phyloP scores from a whole-genome alignment of 2,797 vertebrate genomes.

The Limosa lapponica region DNA sequence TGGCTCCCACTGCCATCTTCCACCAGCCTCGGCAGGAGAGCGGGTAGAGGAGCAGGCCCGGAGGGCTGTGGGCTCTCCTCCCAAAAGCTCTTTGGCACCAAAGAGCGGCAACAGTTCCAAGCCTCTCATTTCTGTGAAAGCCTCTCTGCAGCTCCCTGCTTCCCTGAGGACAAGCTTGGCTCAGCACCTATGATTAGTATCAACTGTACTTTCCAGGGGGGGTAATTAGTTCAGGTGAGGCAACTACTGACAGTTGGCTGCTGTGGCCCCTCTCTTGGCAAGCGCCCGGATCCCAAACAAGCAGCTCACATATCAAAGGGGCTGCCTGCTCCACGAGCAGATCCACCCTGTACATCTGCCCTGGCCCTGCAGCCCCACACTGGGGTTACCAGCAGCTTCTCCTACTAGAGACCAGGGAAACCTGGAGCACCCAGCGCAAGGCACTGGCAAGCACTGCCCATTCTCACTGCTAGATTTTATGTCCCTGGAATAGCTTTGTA shows the following conservation, averaged over 20 bases:
- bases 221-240: constrained; percentile 74
- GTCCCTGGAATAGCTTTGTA: not conserved
- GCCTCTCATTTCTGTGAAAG: constrained; percentile 12
- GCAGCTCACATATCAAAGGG: constrained; percentile 68
- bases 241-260: constrained; percentile 63
- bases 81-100: not conserved
- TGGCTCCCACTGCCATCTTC: not conserved
- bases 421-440: not conserved
- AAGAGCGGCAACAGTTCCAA: not conserved
- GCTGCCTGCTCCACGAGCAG: constrained; percentile 40
- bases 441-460: fast-evolving
- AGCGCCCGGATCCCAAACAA: not conserved
- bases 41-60: not conserved
- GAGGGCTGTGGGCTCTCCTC: not conserved
- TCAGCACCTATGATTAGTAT: constrained; percentile 59
- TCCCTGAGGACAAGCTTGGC: constrained; percentile 58
- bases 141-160: constrained; percentile 19
- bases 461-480: not conserved
- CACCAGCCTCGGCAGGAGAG: not conserved
- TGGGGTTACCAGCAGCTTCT: not conserved
- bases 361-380: not conserved
- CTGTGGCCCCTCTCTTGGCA: constrained; percentile 64
- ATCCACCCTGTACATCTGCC: constrained; percentile 37
- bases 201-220: constrained; percentile 62
- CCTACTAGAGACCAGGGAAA: not conserved